Evolutionary conservation across 2,797 vertebrate genomes (phyloP).

Genomic region (Chloroceryle inda): DNA sequence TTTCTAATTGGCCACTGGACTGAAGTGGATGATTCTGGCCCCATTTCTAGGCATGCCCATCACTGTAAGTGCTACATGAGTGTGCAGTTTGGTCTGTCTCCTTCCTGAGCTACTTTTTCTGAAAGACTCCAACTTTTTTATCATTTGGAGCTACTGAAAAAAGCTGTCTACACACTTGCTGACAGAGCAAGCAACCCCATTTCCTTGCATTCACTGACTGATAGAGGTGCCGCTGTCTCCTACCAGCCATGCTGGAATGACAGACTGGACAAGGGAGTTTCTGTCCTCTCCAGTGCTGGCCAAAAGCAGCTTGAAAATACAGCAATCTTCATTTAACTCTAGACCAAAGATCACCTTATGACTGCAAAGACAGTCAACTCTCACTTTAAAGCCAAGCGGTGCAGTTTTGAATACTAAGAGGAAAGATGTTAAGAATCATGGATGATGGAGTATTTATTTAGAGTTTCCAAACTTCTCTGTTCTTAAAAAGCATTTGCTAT

Average conservation of each 20-base stretch:
- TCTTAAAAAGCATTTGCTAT: not conserved
- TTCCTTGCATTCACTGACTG: not conserved
- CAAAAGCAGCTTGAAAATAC: conserved; percentile 36
- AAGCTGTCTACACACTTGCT: not conserved
- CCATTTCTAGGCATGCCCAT: not conserved
- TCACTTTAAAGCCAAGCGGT: not conserved
- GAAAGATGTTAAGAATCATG: not conserved
- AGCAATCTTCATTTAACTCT: conserved; percentile 61
- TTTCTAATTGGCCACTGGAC: not conserved
- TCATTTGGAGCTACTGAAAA: not conserved
- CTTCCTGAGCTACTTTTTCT: not conserved
- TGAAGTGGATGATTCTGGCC: not conserved
- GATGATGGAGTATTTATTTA: not conserved
- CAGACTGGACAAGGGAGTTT: not conserved
- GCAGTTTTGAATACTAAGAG: not conserved
- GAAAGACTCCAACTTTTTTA: not conserved
- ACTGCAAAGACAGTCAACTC: conserved; percentile 2
- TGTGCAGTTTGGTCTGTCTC: not conserved
- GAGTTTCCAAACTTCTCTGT: not conserved
- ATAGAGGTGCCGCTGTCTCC: conserved; percentile 16
- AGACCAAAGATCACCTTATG: not conserved
- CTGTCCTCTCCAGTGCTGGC: conserved; percentile 13
- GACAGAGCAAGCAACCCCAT: not conserved
- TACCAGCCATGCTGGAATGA: conserved; percentile 20
- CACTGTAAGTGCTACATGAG: not conserved